Evolutionary conservation across 2,113 vertebrate species (phyloP).

Genomic region (Turdus rufiventris): DNA sequence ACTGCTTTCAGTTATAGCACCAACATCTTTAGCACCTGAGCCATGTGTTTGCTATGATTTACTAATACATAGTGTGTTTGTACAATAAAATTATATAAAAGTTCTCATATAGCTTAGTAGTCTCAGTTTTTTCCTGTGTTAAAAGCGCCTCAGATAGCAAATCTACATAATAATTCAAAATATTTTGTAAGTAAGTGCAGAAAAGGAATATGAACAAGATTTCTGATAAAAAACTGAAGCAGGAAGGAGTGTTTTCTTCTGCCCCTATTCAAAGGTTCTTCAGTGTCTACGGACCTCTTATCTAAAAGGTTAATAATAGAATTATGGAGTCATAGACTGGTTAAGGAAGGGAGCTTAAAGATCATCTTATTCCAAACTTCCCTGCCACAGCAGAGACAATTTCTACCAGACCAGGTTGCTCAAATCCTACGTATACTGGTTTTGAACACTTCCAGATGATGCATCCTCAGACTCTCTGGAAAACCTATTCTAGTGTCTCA

Average conservation of each 20-base stretch:
- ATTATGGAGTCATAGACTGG: not conserved
- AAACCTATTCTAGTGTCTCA: too few relatives aligned
- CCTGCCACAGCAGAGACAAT: not conserved
- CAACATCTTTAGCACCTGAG: not conserved
- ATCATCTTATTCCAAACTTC: accelerated
- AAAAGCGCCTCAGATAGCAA: not conserved
- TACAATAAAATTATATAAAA: not conserved
- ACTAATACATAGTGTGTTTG: not conserved
- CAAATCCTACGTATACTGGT: not conserved
- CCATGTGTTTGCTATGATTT: not conserved
- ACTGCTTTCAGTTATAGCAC: not conserved
- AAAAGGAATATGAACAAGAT: not conserved
- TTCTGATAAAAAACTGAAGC: not conserved
- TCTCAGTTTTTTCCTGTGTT: not conserved
- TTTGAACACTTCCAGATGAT: not conserved
- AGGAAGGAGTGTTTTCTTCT: not conserved
- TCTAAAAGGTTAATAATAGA: not conserved
- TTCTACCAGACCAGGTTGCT: not conserved
- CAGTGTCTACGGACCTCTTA: not conserved
- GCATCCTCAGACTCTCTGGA: not conserved
- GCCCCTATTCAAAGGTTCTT: not conserved
- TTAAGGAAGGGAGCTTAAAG: not conserved
- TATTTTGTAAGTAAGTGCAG: not conserved
- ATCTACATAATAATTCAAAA: not conserved
- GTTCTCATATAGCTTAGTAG: not conserved